Evolutionary conservation across 2,797 vertebrate genomes (phyloP), one percentile per base, ranked within the genome.

Genomic region (Limosa lapponica): DNA sequence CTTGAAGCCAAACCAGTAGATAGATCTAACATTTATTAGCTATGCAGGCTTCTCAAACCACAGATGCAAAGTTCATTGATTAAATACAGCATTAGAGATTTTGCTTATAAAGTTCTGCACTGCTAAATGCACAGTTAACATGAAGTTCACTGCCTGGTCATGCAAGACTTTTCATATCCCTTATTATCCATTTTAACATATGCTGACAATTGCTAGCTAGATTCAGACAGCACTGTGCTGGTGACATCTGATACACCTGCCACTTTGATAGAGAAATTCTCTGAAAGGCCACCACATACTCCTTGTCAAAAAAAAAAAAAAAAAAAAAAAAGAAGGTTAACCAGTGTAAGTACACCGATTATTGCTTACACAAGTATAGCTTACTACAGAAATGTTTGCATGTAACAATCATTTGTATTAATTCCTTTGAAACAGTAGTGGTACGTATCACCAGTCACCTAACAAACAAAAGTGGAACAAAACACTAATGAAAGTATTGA

Each of bases 101-200:
- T 74, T 13, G 32, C 23, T 88, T 87, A 69, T 81, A 66, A 94
- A 93, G 87, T 95, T 75, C 23, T 79, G 39, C 62, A 93, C 48
- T 54, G 72, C 51, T 83, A 85, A 97, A 88, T 43, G 28, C 41
- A 85, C 30, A 61, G n/a, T 91, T 83, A 97, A 90, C 27, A 13
- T 30, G 52, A 95, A 96, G 93, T 95, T 96, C 93, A 96, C 41
- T 20, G 59, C 82, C 88, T 12, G 13, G 82, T 95, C 95, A 96
- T 4, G 75, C 72, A 95, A 74, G 75, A 82, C 46, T 90, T 96
- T 88, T 81, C 80, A 96, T 70, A 93, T 62, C 88, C 91, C 93
- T 95, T 95, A 89, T 93, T 96, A 96, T 74, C 94, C 84, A 62
- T 81, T 89, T 91, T 90, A 97, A 95, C 69, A 90, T 19, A 90